phyloP scores from a whole-genome alignment of 2,888 invertebrate genomes.

The Hypselothyrea guttata region DNA sequence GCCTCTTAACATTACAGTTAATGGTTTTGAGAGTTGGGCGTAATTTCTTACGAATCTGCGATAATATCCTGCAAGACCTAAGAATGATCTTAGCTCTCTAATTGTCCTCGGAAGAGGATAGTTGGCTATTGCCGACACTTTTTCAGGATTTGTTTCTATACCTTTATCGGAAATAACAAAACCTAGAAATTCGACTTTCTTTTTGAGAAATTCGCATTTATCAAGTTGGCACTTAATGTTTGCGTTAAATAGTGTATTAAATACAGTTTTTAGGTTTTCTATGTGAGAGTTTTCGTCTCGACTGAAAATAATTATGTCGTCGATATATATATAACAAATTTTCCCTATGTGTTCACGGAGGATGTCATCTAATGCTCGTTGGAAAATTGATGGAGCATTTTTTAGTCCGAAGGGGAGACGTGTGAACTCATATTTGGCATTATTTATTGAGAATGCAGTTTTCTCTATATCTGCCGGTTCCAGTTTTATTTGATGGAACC shows the following conservation, averaged over 20 bases:
- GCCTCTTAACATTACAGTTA: neutral
- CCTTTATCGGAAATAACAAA: neutral
- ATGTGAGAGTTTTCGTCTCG: neutral
- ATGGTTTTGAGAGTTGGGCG: constrained; percentile 1
- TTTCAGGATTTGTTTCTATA: neutral
- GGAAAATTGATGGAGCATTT: constrained; percentile 35
- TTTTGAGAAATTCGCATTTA: neutral
- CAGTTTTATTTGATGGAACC: constrained; percentile 27
- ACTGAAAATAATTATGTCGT: constrained; percentile 16
- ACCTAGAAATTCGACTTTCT: neutral
- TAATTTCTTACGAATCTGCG: constrained; percentile 1
- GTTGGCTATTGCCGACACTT: constrained; percentile 1
- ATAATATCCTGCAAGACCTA: neutral
- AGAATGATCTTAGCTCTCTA: neutral
- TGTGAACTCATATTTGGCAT: constrained; percentile 29
- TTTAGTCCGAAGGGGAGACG: constrained; percentile 27
- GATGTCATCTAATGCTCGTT: constrained; percentile 34
- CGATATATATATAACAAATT: constrained; percentile 4
- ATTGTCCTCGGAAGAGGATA: constrained; percentile 1
- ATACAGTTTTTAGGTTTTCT: neutral
- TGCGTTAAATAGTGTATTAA: constrained; percentile 1
- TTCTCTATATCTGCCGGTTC: constrained; percentile 27
- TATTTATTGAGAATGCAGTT: constrained; percentile 24
- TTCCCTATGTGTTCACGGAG: constrained; percentile 9
- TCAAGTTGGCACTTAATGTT: constrained; percentile 3